Conservation (phyloP, 2,797 vertebrate genomes). For the Moxostoma hubbsi region DNA sequence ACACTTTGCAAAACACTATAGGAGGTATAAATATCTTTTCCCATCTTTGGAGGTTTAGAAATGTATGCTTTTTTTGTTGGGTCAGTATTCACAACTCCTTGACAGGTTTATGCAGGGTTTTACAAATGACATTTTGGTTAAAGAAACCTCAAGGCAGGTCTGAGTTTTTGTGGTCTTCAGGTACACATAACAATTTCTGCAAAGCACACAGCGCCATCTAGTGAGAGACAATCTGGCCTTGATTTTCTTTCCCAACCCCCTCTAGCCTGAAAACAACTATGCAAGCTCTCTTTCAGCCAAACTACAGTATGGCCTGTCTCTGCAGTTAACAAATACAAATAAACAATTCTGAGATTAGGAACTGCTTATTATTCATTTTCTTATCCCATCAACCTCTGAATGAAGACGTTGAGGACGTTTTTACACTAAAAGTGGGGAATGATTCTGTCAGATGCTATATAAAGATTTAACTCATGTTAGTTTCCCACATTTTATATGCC, state of each 20-base stretch:
- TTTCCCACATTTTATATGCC: constrained; percentile 73
- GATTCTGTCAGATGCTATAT: constrained; percentile 68
- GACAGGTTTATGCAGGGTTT: constrained; percentile 43
- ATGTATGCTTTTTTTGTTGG: constrained; percentile 28
- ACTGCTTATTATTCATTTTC: neutral
- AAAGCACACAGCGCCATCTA: constrained; percentile 87
- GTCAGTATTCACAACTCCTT: constrained; percentile 43
- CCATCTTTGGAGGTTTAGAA: constrained; percentile 35
- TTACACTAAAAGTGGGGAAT: constrained; percentile 52
- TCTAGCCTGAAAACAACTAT: neutral
- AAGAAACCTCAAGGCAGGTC: constrained; percentile 37
- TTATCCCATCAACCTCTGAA: constrained; percentile 37
- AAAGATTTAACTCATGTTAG: constrained; percentile 72
- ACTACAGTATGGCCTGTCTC: neutral
- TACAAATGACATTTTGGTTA: constrained; percentile 45
- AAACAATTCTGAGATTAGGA: neutral
- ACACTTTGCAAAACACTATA: constrained; percentile 66
- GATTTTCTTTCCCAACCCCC: constrained; percentile 45
- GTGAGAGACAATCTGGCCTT: constrained; percentile 65
- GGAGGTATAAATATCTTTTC: constrained; percentile 55
- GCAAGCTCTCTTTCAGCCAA: neutral
- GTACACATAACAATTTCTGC: constrained; percentile 64
- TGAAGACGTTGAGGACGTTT: constrained; percentile 58
- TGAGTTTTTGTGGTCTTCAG: constrained; percentile 32
- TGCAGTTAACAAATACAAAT: neutral